Conservation (phyloP, 2,888 invertebrate genomes). For the Lydus trimaculatus region DNA sequence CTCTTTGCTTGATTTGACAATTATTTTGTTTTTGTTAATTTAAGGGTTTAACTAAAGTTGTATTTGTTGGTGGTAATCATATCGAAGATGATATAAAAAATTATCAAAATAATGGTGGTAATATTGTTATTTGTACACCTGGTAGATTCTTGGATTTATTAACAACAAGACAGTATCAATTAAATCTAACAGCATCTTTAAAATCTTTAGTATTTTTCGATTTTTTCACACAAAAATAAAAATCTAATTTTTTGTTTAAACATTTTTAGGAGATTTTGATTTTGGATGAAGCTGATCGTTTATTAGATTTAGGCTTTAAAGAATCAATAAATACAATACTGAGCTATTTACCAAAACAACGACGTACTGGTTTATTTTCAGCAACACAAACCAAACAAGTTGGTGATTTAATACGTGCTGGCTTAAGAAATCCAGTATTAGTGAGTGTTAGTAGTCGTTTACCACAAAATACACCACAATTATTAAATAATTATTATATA, state of each 20-base stretch:
- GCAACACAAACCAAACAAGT: conserved; percentile 98
- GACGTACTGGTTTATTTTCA: conserved; percentile 97
- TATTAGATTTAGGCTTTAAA: conserved; percentile 93
- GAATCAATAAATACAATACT: conserved; percentile 86
- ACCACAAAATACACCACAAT: conserved; percentile 73
- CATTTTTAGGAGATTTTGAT: conserved; percentile 84
- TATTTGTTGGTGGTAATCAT: conserved; percentile 84
- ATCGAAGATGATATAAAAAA: conserved; percentile 77
- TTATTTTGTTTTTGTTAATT: conserved; percentile 22
- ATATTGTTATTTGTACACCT: conserved; percentile 94
- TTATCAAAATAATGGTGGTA: conserved; percentile 73
- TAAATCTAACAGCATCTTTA: conserved; percentile 74
- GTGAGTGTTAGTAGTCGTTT: conserved; percentile 90
- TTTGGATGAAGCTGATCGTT: conserved; percentile 95
- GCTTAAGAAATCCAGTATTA: conserved; percentile 90
- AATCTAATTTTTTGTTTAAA: conserved; percentile 11
- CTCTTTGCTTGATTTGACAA: too few relatives aligned
- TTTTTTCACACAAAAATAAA: conserved; percentile 43
- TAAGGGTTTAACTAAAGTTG: conserved; percentile 63
- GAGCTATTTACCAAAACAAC: conserved; percentile 87
- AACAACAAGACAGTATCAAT: conserved; percentile 67
- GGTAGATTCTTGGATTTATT: conserved; percentile 90
- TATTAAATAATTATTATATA: conserved; percentile 81
- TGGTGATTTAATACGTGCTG: conserved; percentile 89
- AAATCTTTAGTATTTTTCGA: conserved; percentile 74